These are phyloP conservation scores for Malthinus seriepunctatus DNA, from an alignment of 2,888 invertebrate genomes.

Conservation along the genomic window DNA sequence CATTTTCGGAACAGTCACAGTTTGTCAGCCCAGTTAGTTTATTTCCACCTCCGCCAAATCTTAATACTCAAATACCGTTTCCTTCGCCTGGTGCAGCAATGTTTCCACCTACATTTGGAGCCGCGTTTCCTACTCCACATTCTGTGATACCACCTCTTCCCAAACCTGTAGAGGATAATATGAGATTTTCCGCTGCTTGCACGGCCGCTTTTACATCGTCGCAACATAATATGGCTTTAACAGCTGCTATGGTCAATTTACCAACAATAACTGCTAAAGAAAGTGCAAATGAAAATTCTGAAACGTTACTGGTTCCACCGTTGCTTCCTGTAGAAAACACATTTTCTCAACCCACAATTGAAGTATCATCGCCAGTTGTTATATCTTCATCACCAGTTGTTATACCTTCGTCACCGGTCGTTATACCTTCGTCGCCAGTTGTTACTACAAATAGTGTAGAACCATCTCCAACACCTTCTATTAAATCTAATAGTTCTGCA, in stretches of 20 bases:
- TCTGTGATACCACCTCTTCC: conserved; percentile 58
- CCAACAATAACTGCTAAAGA: conserved; percentile 56
- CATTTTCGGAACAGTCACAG: conserved; percentile 62
- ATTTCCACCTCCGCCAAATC: conserved; percentile 61
- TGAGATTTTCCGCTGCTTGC: conserved; percentile 60
- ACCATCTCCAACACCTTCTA: conserved; percentile 51
- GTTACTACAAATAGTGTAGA: conserved; percentile 45
- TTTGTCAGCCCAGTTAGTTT: conserved; percentile 65
- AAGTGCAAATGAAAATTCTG: conserved; percentile 19
- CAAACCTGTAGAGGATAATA: conserved; percentile 60
- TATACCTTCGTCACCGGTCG: conserved; percentile 39
- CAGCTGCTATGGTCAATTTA: conserved; percentile 79
- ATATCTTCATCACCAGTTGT: conserved; percentile 32
- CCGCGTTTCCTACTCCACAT: conserved; percentile 60
- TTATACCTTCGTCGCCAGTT: conserved; percentile 34
- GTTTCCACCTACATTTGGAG: conserved; percentile 64
- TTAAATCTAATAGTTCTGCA: conserved; percentile 51
- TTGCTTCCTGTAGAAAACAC: conserved; percentile 1
- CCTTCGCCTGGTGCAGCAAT: conserved; percentile 69
- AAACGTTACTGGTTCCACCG: neutral
- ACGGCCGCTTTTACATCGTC: conserved; percentile 81
- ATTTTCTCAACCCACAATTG: conserved; percentile 41
- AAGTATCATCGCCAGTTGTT: conserved; percentile 44
- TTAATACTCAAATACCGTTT: conserved; percentile 66
- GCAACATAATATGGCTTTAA: conserved; percentile 79